Evolutionary conservation across 1,140 invertebrate genomes (phyloP), one percentile per base, ranked within the genome.

Genomic region (Adelges cooleyi): DNA sequence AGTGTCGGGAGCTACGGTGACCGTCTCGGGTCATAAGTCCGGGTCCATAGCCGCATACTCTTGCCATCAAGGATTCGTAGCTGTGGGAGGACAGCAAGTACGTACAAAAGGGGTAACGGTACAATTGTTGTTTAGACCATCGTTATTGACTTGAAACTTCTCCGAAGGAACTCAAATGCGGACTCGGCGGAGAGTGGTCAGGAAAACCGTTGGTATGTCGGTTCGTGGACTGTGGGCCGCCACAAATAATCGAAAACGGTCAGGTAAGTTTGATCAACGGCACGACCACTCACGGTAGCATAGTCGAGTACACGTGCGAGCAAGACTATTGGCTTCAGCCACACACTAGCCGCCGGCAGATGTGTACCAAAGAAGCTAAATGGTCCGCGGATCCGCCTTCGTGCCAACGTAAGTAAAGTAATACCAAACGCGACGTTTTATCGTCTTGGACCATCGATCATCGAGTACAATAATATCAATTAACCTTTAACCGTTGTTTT

Each of bases 181-280:
- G 82, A 46, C 79, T 91, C 33, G 89, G 90, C 20, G 90, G 89
- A 0, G 78, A 82, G 54, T 93, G 89, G 88, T 84, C 84, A 0
- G 86, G 85, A 15, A 85, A 85, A 70, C 80, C 85, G 9, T 87
- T 89, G 0, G 81, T 83, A 5, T 93, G 90, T 72, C 83, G 84
- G 73, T 94, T 89, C 73, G 82, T 95, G 0, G 90, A 95, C 72
- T 96, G 93, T 73, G 89, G 90, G 0, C 80, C 84, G 13, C 90
- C 91, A 0, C 82, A 84, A 0, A 80, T 85, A 53, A 82, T 91
- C 2, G 81, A 86, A 71, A 84, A 89, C 68, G 90, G 90, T 3
- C 77, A 79, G 13, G 84, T 86, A 65, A 76, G 79, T 15, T 75
- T 92, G 0, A 72, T 86, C 0, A 91, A 90, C 70, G 83, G 80